Evolutionary conservation across 2,113 vertebrate genomes (phyloP).

Genomic region (Zootoca vivipara): DNA sequence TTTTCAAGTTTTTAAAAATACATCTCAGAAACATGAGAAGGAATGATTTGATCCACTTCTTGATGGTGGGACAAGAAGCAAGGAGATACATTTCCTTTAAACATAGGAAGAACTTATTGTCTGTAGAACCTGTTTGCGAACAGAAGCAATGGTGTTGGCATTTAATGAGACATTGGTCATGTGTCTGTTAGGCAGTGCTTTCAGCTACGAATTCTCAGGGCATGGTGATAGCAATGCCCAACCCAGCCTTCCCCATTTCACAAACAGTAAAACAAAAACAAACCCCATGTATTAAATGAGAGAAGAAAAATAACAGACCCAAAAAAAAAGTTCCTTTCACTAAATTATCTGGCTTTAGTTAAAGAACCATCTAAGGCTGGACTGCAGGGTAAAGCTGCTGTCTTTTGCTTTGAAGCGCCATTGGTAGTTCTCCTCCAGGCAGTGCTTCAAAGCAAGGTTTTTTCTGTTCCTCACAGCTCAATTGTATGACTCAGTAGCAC

Average conservation of each 20-base stretch:
- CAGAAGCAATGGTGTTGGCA: background rate
- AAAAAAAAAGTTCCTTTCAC: background rate
- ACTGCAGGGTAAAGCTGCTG: background rate
- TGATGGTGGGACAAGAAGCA: background rate
- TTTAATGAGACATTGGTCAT: background rate
- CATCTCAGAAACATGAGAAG: background rate
- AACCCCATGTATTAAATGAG: background rate
- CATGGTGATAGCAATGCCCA: background rate
- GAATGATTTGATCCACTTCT: background rate
- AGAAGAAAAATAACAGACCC: background rate
- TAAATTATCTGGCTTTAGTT: constrained; percentile 6
- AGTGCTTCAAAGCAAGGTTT: constrained; percentile 17
- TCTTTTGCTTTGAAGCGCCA: constrained; percentile 7
- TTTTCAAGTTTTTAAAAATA: background rate
- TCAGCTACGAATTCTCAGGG: background rate
- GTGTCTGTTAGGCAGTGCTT: background rate
- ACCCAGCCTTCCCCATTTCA: background rate
- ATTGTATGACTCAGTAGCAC: background rate
- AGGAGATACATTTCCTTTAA: background rate
- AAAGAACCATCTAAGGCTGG: constrained; percentile 3
- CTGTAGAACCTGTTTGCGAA: background rate
- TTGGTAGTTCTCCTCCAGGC: background rate
- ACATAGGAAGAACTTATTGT: background rate
- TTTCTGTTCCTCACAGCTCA: constrained; percentile 24
- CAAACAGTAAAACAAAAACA: background rate